Evolutionary conservation across 2,888 invertebrate genomes (phyloP).

Genomic region (Dicyrtoma fusca): DNA sequence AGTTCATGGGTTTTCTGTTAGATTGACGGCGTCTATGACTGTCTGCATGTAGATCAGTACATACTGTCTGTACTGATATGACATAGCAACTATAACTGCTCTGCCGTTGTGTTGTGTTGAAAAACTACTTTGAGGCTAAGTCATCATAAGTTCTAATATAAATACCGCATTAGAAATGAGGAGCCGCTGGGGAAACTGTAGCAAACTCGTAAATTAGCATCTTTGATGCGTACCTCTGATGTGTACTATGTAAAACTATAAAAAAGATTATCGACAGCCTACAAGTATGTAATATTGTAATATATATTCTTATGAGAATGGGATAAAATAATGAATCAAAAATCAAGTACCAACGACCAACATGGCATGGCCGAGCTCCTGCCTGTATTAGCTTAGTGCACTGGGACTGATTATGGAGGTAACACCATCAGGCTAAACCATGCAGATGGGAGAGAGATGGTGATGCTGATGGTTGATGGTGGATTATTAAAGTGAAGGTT

Average conservation of each 20-base stretch:
- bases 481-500: conserved; percentile 5
- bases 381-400: not conserved
- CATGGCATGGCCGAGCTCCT: too few relatives aligned
- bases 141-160: conserved; percentile 27
- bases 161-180: conserved; percentile 26
- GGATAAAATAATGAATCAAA: too few relatives aligned
- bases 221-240: conserved; percentile 1
- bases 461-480: too few relatives aligned
- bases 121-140: conserved; percentile 31
- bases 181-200: conserved; percentile 33
- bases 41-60: too few relatives aligned
- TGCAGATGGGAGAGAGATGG: too few relatives aligned
- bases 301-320: too few relatives aligned
- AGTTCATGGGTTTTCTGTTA: conserved; percentile 26
- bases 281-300: too few relatives aligned
- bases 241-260: too few relatives aligned
- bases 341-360: too few relatives aligned
- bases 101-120: not conserved
- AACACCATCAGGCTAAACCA: conserved; percentile 18
- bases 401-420: conserved; percentile 24
- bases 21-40: not conserved
- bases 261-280: too few relatives aligned
- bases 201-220: conserved; percentile 37
- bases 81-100: too few relatives aligned
- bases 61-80: too few relatives aligned